phyloP scores from a whole-genome alignment of 2,113 vertebrate species.

The Fregetta grallaria region DNA sequence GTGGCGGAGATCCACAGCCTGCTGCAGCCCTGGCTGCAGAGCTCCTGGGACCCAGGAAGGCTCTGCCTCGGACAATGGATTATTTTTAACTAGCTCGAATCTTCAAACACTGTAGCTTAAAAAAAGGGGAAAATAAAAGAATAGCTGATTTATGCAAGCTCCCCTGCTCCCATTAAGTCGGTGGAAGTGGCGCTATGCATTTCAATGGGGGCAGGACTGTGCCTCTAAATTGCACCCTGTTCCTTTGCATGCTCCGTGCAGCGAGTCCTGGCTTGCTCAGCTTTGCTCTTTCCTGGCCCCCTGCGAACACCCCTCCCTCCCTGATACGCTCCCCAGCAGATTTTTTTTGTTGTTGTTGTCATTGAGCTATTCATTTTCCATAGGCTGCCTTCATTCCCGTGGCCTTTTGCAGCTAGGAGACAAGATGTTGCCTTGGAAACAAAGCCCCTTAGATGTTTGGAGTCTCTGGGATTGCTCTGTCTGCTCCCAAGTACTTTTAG shows the following conservation, averaged over 20 bases:
- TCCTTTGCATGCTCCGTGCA: not conserved
- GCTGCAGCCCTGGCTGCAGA: not conserved
- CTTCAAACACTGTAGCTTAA: slow-evolving; percentile 11
- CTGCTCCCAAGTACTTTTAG: slow-evolving; percentile 47
- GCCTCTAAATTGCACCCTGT: slow-evolving; percentile 16
- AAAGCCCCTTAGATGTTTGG: slow-evolving; percentile 70
- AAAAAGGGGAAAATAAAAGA: not conserved
- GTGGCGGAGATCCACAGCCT: not conserved
- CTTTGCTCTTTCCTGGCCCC: not conserved
- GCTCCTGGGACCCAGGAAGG: not conserved
- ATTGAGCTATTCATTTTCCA: slow-evolving; percentile 74
- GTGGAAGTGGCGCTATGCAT: slow-evolving; percentile 15
- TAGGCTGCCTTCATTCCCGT: slow-evolving; percentile 66
- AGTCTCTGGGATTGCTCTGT: slow-evolving; percentile 59
- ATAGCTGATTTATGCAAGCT: slow-evolving; percentile 24
- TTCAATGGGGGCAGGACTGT: slow-evolving; percentile 19
- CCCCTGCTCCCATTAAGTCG: not conserved
- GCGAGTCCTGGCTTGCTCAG: not conserved
- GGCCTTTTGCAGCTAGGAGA: slow-evolving; percentile 78
- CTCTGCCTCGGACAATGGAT: not conserved
- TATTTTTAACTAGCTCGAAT: slow-evolving; percentile 39
- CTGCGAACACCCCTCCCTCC: not conserved
- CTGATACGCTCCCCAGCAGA: not conserved
- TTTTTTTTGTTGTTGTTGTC: slow-evolving; percentile 51
- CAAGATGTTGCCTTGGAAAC: slow-evolving; percentile 77